Evolutionary conservation across 2,113 vertebrate species (phyloP).

Genomic region (Vidua chalybeata): DNA sequence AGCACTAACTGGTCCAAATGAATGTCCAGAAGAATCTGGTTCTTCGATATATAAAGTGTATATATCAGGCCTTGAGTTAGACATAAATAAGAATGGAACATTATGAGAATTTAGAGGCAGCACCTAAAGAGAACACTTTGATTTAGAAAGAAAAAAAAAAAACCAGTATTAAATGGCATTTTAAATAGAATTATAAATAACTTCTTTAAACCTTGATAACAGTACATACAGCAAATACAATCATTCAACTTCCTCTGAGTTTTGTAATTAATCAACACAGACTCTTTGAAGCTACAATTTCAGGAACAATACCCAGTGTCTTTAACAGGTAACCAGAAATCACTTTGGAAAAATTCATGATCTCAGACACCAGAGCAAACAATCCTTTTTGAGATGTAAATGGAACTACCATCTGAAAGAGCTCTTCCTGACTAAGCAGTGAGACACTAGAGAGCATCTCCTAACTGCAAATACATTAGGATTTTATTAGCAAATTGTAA

Average conservation of each 20-base stretch:
- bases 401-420: neutral
- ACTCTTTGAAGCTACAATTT: neutral
- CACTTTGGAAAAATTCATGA: neutral
- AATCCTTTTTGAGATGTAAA: neutral
- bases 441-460: neutral
- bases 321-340: neutral
- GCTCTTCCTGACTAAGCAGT: neutral
- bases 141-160: neutral
- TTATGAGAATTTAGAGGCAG: neutral
- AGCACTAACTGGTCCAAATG: slow-evolving; percentile 80
- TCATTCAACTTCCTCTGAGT: neutral
- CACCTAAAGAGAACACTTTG: neutral
- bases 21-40: slow-evolving; percentile 88
- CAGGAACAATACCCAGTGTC: neutral
- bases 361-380: neutral
- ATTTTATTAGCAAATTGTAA: neutral
- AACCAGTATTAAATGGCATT: neutral
- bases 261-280: neutral
- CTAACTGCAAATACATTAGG: neutral
- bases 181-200: neutral
- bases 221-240: neutral
- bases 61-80: slow-evolving; percentile 82
- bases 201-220: neutral
- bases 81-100: slow-evolving; percentile 13
- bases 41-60: slow-evolving; percentile 91